A percentile compares a stretch with the other conserved stretches of the same genome.
Conservation (phyloP, 2,888 invertebrate genomes). For the Microctonus aethiopoides region DNA sequence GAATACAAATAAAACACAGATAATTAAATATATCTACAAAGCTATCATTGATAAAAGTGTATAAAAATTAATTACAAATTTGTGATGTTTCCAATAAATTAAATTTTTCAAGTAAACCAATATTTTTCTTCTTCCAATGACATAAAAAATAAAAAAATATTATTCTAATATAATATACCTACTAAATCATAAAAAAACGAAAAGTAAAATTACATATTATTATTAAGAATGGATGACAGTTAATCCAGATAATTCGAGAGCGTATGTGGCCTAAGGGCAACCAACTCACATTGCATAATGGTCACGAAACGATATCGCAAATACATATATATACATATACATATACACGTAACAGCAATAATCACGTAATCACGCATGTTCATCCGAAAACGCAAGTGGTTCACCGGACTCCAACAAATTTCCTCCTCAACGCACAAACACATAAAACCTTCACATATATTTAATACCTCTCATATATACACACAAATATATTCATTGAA, state of each 20-base stretch:
- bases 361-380: constrained; percentile 17
- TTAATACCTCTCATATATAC: background rate
- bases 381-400: constrained; percentile 22
- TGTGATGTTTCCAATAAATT: too few species aligned
- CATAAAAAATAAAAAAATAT: too few species aligned
- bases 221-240: background rate
- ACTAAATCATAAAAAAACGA: too few species aligned
- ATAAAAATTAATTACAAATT: too few species aligned
- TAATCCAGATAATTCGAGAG: constrained; percentile 2
- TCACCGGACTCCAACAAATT: constrained; percentile 18
- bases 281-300: constrained; percentile 20
- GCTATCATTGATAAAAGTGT: too few species aligned
- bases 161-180: too few species aligned
- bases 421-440: background rate
- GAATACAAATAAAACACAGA: too few species aligned
- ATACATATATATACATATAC: too few species aligned
- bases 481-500: background rate
- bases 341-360: constrained; percentile 23
- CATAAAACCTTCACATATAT: background rate
- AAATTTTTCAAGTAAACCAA: too few species aligned
- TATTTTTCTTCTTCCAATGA: too few species aligned
- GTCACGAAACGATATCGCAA: constrained; percentile 15
- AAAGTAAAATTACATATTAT: background rate
- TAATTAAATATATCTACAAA: too few species aligned
- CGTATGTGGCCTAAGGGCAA: constrained; percentile 12